These are phyloP conservation scores for Nyctibius bracteatus DNA, from an alignment of 2,113 vertebrate genomes.

Conservation along the genomic window DNA sequence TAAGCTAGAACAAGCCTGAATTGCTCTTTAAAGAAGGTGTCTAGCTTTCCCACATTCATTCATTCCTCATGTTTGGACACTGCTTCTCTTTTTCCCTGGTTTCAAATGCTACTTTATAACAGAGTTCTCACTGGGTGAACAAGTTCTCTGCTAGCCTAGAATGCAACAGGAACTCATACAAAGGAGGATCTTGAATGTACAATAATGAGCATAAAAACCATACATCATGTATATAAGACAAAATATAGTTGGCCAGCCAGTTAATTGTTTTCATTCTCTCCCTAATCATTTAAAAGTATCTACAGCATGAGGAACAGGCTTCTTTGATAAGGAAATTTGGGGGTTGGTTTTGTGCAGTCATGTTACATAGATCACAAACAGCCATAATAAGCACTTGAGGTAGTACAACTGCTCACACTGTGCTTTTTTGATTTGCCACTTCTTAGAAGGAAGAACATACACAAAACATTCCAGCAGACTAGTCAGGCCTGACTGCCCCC, in stretches of 20 bases:
- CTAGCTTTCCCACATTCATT: neutral
- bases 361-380: neutral
- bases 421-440: neutral
- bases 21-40: neutral
- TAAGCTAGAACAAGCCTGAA: neutral
- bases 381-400: neutral
- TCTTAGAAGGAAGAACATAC: neutral
- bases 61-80: neutral
- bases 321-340: neutral
- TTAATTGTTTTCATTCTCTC: neutral
- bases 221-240: neutral
- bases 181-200: neutral
- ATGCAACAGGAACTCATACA: neutral
- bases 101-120: neutral
- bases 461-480: neutral
- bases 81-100: neutral
- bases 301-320: neutral
- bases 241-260: neutral
- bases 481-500: neutral
- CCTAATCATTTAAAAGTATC: neutral
- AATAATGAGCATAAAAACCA: fast-evolving
- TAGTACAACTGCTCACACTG: neutral
- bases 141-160: neutral
- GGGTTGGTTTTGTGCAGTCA: neutral
- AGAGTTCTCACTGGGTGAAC: neutral